Percentiles rank a stretch among this genome's conserved stretches.
These are phyloP conservation scores for Okamejei kenojei DNA, from an alignment of 2,797 vertebrate species.

Conservation along the genomic window DNA sequence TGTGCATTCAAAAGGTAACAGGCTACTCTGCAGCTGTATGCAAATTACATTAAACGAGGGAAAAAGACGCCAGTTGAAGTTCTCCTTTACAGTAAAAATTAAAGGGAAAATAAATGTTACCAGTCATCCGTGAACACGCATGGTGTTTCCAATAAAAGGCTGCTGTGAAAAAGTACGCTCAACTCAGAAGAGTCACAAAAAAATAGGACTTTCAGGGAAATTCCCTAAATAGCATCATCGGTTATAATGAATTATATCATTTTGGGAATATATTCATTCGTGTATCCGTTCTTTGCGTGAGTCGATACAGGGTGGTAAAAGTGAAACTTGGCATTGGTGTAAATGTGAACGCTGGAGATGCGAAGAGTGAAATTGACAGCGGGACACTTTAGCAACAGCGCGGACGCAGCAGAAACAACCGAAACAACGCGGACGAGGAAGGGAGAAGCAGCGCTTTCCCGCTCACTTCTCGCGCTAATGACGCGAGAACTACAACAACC, in stretches of 20 bases:
- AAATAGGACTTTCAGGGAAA: conserved; percentile 45
- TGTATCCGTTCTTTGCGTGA: not conserved
- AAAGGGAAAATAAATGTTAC: conserved; percentile 56
- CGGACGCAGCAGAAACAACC: not conserved
- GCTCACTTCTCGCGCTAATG: not conserved
- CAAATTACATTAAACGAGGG: conserved; percentile 57
- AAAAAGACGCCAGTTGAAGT: conserved; percentile 51
- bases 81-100: conserved; percentile 54
- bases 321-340: not conserved
- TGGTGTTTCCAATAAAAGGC: conserved; percentile 55
- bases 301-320: not conserved
- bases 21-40: conserved; percentile 76
- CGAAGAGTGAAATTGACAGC: not conserved
- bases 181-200: conserved; percentile 42
- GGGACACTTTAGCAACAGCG: not conserved
- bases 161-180: conserved; percentile 49
- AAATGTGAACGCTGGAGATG: not conserved
- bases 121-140: conserved; percentile 52
- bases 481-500: not conserved
- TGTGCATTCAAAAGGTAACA: conserved; percentile 75
- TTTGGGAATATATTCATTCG: not conserved
- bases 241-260: not conserved
- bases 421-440: not conserved
- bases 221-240: conserved; percentile 45
- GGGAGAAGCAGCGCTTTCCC: not conserved